Percentiles rank a stretch among this genome's conserved stretches.
Evolutionary conservation across 2,797 vertebrate species (phyloP).

Genomic region (Syngnathus acus): DNA sequence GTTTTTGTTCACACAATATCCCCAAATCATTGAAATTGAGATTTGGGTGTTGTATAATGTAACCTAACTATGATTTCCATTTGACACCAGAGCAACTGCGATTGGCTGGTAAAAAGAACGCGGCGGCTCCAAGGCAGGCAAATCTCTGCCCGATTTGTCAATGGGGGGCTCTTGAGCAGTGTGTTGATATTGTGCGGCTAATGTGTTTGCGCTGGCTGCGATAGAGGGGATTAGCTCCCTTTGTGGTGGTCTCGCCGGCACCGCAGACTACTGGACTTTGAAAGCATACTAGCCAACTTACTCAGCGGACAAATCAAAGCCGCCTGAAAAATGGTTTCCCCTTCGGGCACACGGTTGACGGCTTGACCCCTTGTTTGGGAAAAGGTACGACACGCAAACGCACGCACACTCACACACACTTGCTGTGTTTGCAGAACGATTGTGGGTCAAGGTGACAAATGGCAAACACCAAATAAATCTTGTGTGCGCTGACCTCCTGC

Average conservation of each 20-base stretch:
- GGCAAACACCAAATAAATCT: slow-evolving; percentile 51
- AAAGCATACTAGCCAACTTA: slow-evolving; percentile 63
- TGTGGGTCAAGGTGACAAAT: slow-evolving; percentile 54
- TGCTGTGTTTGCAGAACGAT: slow-evolving; percentile 44
- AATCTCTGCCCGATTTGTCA: slow-evolving; percentile 48
- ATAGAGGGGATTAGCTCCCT: slow-evolving; percentile 61
- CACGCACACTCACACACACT: slow-evolving; percentile 25
- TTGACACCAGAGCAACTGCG: background rate
- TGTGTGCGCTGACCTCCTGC: slow-evolving; percentile 25
- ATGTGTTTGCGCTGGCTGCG: slow-evolving; percentile 69
- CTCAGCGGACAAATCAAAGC: slow-evolving; percentile 61
- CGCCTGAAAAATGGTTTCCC: slow-evolving; percentile 53
- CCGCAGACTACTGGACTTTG: slow-evolving; percentile 71
- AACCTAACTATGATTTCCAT: background rate
- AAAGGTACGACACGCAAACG: slow-evolving; percentile 13
- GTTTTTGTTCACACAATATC: no score
- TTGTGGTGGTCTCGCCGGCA: slow-evolving; percentile 55
- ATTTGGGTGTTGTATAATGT: no score
- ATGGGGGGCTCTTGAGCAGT: slow-evolving; percentile 55
- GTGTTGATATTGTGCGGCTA: slow-evolving; percentile 63
- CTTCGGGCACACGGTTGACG: slow-evolving; percentile 55
- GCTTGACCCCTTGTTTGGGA: slow-evolving; percentile 39
- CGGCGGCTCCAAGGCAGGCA: background rate
- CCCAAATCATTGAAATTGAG: no score
- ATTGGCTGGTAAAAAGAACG: slow-evolving; percentile 31